phyloP scores from a whole-genome alignment of 2,113 vertebrate genomes.

The Climacteris rufus region DNA sequence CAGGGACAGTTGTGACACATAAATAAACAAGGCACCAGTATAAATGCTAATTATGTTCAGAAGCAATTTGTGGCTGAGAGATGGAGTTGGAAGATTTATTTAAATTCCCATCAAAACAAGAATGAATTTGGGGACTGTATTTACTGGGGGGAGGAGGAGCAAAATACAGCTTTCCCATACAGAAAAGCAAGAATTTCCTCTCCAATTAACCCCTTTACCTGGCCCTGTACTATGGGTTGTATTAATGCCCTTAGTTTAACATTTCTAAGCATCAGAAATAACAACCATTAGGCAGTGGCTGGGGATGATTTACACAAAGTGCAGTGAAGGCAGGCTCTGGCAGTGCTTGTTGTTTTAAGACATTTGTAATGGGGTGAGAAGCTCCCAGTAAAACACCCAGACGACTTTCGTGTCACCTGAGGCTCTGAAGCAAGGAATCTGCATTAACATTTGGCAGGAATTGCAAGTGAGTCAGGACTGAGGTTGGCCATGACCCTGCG shows the following conservation, averaged over 20 bases:
- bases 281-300: not conserved
- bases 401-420: not conserved
- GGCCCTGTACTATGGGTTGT: not conserved
- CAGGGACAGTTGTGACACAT: not conserved
- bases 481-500: fast-evolving
- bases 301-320: not conserved
- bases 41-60: not conserved
- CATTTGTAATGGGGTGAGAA: not conserved
- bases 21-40: not conserved
- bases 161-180: not conserved
- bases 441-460: not conserved
- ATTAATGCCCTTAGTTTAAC: not conserved
- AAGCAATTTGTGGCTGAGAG: not conserved
- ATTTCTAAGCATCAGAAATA: not conserved
- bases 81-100: not conserved
- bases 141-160: not conserved
- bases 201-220: not conserved
- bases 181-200: not conserved
- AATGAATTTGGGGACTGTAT: not conserved
- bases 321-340: not conserved
- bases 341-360: not conserved
- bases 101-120: not conserved
- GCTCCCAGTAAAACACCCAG: not conserved
- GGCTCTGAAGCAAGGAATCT: not conserved
- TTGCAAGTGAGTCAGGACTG: fast-evolving